Evolutionary conservation across 2,113 vertebrate species (phyloP).

Genomic region (Peromyscus maniculatus): DNA sequence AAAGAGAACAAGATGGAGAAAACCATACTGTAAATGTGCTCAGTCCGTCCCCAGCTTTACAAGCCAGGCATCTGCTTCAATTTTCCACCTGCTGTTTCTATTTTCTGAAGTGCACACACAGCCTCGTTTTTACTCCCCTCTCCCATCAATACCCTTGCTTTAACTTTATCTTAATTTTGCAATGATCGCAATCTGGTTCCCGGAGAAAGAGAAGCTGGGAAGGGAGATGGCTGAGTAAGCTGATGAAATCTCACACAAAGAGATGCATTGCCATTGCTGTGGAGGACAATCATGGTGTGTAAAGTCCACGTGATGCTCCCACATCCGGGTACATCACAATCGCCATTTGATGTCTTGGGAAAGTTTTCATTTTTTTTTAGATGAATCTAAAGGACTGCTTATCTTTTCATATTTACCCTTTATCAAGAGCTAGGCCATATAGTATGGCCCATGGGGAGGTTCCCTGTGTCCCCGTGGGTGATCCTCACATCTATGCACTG

Average conservation of each 20-base stretch:
- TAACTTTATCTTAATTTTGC: constrained; percentile 57
- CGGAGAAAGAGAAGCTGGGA: constrained; percentile 14
- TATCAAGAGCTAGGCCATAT: not conserved
- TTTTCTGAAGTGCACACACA: constrained; percentile 5
- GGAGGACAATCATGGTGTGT: not conserved
- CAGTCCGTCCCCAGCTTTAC: not conserved
- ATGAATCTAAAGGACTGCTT: not conserved
- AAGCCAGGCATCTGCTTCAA: not conserved
- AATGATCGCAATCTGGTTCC: constrained; percentile 37
- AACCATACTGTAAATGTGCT: fast-evolving
- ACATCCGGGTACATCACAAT: not conserved
- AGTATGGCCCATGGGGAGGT: not conserved
- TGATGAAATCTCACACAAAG: not conserved
- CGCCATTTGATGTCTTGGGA: not conserved
- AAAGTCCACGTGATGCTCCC: fast-evolving
- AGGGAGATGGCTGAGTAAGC: not conserved
- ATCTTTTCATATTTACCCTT: not conserved
- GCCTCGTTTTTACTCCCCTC: not conserved
- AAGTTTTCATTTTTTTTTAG: not conserved
- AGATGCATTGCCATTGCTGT: fast-evolving
- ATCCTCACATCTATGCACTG: not conserved
- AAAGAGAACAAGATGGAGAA: not conserved
- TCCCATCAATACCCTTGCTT: constrained; percentile 39
- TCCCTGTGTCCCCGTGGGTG: not conserved
- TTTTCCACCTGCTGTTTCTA: not conserved